A percentile compares a stretch with the other conserved stretches of the same genome.
phyloP scores from a whole-genome alignment of 53 echinoderm and acorn worm genomes.

The Stichopus horrens region DNA sequence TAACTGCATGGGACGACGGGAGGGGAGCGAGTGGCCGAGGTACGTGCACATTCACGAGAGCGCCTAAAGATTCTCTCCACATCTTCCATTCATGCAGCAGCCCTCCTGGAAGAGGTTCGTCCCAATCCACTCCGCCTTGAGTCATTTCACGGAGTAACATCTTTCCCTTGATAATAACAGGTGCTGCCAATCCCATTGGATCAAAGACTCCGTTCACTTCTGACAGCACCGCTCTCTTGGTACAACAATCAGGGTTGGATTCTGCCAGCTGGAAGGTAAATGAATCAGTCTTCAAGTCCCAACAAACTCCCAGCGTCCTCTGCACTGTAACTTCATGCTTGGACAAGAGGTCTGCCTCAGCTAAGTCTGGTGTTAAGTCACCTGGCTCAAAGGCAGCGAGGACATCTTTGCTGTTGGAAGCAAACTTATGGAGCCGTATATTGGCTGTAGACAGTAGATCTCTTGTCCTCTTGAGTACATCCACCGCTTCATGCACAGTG shows the following conservation, averaged over 20 bases:
- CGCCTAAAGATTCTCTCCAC: conserved; percentile 57
- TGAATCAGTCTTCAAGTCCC: conserved; percentile 46
- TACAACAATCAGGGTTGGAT: conserved; percentile 21
- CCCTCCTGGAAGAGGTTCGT: conserved; percentile 52
- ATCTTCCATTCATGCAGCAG: conserved; percentile 51
- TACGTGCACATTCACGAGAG: conserved; percentile 46
- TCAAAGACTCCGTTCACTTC: conserved; percentile 65
- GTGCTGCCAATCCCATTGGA: conserved; percentile 61
- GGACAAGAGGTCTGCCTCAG: conserved; percentile 54
- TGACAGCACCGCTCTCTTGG: conserved; percentile 55
- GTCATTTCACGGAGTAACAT: conserved; percentile 59
- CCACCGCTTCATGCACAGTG: conserved; percentile 45
- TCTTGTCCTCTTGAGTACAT: conserved; percentile 56
- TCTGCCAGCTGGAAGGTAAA: conserved; percentile 45
- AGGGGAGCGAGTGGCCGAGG: conserved; percentile 56
- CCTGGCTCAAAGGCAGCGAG: conserved; percentile 61
- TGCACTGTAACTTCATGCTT: conserved; percentile 50
- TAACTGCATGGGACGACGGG: neutral
- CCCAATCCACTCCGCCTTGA: conserved; percentile 51
- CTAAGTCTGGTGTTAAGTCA: conserved; percentile 55
- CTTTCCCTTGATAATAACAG: conserved; percentile 61
- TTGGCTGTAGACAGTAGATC: conserved; percentile 55
- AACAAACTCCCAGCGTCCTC: conserved; percentile 57
- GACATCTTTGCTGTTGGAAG: conserved; percentile 55
- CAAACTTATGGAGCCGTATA: conserved; percentile 58